Base-by-base conservation (phyloP, 2,113 vertebrate genomes). In the Pipra filicauda region DNA sequence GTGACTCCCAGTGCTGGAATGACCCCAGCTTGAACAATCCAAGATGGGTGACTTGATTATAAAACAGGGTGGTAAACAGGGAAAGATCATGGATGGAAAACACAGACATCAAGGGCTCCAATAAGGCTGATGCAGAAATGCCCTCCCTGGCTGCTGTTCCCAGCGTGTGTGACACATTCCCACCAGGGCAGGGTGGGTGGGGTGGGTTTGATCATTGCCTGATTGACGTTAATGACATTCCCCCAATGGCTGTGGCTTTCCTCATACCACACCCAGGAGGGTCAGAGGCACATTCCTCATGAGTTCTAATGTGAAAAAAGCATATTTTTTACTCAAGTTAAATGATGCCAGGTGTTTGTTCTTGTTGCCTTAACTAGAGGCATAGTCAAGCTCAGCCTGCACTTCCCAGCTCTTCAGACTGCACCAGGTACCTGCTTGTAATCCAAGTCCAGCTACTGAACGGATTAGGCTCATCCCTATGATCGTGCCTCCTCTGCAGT, bases 171-270 rank as follows among this genome's bases (percentile, higher is more conserved):
- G 96, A 93, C 95, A 96, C 97, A 92, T 55, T 27, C 33, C 35
- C 73, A 72, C 69, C 93, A 9, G 14, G 65, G 84, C 89, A 48
- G 33, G 51, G 74, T 33, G 90, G 93, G 77, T 48, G 80, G 90
- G 71, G 22, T 4, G 93, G 62, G 0, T 8, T 49, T 64, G 57
- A 86, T 91, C 89, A 1, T 30, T 5, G 92, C 51, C 93, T 92
- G 80, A 44, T 43, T 92, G 94, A 89, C 85, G 73, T 91, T 93
- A 67, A 92, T 87, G 82, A 78, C 91, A 76, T 84, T 93, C 85
- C 93, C 93, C 93, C 96, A 73, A 11, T 31, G 95, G 80, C 95
- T 85, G 94, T 44, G 93, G 70, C 91, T 96, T 74, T 44, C 83
- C 93, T 91, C 90, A 54, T 55, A 67, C 77, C 85, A 7, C 94